These are phyloP conservation scores for Myopa tessellatipennis DNA, from an alignment of 2,888 invertebrate genomes.

Conservation along the genomic window DNA sequence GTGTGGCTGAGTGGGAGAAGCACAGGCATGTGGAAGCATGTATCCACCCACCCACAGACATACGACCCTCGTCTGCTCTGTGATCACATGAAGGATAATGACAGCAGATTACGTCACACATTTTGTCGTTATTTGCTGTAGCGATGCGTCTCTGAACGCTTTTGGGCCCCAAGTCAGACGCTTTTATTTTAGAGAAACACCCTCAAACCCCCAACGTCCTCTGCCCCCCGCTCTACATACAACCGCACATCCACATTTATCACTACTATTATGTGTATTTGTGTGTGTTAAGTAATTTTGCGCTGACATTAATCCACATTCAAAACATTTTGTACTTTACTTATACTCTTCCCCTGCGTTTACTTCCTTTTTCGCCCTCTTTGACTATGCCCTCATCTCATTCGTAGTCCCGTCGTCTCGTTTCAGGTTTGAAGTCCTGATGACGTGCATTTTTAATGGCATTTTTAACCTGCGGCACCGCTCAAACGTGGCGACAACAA, in stretches of 20 bases:
- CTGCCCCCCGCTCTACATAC: background rate
- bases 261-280: constrained; percentile 5
- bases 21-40: background rate
- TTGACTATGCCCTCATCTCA: background rate
- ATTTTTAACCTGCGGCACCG: constrained; percentile 38
- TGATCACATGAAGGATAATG: constrained; percentile 47
- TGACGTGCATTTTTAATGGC: constrained; percentile 40
- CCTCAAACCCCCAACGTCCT: constrained; percentile 2
- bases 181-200: constrained; percentile 44
- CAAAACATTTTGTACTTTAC: constrained; percentile 40
- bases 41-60: background rate
- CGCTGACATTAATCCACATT: constrained; percentile 45
- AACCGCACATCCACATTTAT: background rate
- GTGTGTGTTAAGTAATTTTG: constrained; percentile 28
- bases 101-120: constrained; percentile 47
- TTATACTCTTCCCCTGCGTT: background rate
- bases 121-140: constrained; percentile 38
- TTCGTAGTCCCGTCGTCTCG: background rate
- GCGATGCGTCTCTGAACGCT: constrained; percentile 12
- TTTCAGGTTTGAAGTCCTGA: constrained; percentile 23
- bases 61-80: background rate
- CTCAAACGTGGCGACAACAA: constrained; percentile 1
- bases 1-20: background rate
- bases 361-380: background rate
- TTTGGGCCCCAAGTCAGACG: constrained; percentile 38